Conservation (phyloP, 2,888 invertebrate genomes). For the Mallateleia sp. region DNA sequence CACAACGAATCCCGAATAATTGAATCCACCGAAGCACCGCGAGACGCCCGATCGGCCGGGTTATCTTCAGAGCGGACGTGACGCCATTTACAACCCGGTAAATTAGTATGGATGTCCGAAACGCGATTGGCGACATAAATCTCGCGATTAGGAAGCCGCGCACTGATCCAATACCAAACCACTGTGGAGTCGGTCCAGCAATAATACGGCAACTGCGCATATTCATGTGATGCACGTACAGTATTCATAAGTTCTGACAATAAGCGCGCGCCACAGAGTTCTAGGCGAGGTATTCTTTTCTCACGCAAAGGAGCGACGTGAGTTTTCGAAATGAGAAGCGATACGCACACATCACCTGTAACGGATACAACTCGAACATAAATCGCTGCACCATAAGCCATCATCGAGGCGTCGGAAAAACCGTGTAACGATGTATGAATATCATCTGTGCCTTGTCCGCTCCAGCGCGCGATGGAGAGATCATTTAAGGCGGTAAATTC, state of each 20-base stretch:
- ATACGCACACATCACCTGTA: neutral
- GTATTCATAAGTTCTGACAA: neutral
- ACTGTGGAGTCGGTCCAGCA: conserved; percentile 34
- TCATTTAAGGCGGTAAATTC: neutral
- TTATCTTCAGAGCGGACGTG: conserved; percentile 17
- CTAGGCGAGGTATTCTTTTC: conserved; percentile 1
- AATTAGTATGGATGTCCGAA: conserved; percentile 3
- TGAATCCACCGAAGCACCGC: neutral
- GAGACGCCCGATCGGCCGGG: conserved; percentile 35
- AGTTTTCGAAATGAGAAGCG: neutral
- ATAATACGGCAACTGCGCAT: neutral
- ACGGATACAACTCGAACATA: no score
- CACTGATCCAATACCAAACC: conserved; percentile 8
- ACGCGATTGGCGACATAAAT: conserved; percentile 25
- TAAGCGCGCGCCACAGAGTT: conserved; percentile 1
- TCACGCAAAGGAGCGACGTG: neutral
- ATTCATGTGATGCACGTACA: neutral
- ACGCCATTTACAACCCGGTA: conserved; percentile 10
- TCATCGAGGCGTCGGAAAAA: no score
- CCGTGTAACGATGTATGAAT: neutral
- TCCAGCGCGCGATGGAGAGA: neutral
- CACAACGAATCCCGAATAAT: neutral
- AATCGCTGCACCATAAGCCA: no score
- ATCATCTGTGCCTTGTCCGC: neutral
- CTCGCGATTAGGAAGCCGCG: neutral